Conservation (phyloP, 2,797 vertebrate species). For the Octomys mimax region DNA sequence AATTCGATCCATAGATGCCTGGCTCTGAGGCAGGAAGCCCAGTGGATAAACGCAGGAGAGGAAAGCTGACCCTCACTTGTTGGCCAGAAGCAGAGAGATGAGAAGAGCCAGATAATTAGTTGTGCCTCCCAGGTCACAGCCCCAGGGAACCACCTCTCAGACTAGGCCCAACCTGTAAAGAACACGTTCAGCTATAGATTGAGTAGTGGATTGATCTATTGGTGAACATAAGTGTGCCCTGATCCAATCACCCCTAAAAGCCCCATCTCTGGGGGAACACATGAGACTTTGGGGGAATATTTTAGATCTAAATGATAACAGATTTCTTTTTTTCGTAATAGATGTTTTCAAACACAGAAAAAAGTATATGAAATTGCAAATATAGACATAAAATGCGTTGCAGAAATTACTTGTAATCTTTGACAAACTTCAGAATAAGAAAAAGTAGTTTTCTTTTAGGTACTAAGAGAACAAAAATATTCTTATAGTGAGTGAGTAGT, state of each 20-base stretch:
- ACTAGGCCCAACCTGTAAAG: background rate
- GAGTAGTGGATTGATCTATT: background rate
- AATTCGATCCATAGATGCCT: background rate
- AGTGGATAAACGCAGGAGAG: background rate
- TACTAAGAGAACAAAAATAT: background rate
- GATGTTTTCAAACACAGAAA: background rate
- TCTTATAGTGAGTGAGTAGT: background rate
- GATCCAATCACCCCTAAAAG: background rate
- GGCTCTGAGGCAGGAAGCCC: background rate
- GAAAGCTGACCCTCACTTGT: background rate
- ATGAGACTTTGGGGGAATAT: background rate
- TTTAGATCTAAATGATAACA: background rate
- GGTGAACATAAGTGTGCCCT: background rate
- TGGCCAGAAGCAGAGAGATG: background rate
- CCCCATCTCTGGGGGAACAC: background rate
- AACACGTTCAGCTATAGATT: background rate
- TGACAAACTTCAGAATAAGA: constrained; percentile 21
- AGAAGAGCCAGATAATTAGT: background rate
- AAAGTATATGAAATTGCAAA: background rate
- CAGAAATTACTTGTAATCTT: constrained; percentile 22
- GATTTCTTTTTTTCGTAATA: background rate
- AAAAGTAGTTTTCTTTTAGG: background rate
- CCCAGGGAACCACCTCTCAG: background rate
- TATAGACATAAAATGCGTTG: background rate
- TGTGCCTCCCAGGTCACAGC: background rate